A percentile compares a stretch with the other conserved stretches of the same genome.
These are phyloP conservation scores for Chrosomus eos DNA, from an alignment of 2,797 vertebrate genomes.

Conservation along the genomic window DNA sequence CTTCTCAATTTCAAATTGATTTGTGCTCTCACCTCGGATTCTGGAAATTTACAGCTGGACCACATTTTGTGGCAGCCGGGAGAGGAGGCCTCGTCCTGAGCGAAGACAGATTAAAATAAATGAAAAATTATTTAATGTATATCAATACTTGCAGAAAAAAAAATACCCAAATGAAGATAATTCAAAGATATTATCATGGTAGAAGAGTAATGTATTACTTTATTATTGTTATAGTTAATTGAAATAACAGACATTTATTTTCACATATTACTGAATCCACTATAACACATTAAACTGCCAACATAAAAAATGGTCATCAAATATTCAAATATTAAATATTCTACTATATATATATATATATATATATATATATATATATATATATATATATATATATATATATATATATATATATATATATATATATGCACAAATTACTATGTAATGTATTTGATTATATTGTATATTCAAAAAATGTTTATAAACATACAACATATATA, in stretches of 20 bases:
- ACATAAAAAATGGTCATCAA: neutral
- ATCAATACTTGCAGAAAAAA: neutral
- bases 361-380: no score
- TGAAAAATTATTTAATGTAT: neutral
- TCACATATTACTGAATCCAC: neutral
- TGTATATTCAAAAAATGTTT: neutral
- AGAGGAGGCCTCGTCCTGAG: slow-evolving; percentile 71
- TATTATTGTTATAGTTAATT: neutral
- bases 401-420: no score
- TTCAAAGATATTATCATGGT: neutral
- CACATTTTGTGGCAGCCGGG: slow-evolving; percentile 70
- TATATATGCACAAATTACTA: neutral
- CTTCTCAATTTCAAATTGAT: neutral
- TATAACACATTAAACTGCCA: neutral
- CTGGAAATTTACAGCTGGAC: slow-evolving; percentile 71
- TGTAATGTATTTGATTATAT: neutral
- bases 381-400: no score
- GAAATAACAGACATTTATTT: neutral
- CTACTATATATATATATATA: no score
- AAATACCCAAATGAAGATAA: neutral
- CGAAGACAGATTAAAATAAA: slow-evolving; percentile 6
- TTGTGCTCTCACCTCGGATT: slow-evolving; percentile 74
- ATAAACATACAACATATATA: no score
- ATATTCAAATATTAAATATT: no score
- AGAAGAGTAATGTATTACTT: neutral